Percentiles rank a stretch among this genome's conserved stretches.
Evolutionary conservation across 2,113 vertebrate species (phyloP).

Genomic region (Chaetodon auriga): DNA sequence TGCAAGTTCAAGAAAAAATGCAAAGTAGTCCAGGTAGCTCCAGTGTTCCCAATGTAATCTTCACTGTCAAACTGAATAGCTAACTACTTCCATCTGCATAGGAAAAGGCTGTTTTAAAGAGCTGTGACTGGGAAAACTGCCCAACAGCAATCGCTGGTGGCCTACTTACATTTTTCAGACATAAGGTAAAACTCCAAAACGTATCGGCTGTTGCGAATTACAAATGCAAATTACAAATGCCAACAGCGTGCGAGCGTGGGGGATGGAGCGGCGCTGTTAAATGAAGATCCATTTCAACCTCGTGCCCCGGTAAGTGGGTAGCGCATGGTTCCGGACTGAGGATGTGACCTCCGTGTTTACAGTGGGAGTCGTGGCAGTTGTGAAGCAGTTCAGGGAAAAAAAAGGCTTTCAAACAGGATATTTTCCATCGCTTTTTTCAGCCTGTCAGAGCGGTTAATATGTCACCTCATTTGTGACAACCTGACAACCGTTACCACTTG

Average conservation of each 20-base stretch:
- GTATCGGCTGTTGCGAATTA: too few species aligned
- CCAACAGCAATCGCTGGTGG: too few species aligned
- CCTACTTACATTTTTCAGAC: neutral
- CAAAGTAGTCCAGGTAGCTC: too few species aligned
- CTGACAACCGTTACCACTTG: slow-evolving; percentile 29
- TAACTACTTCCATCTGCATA: neutral
- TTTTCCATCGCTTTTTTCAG: slow-evolving; percentile 29
- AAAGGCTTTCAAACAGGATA: neutral
- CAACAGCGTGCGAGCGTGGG: too few species aligned
- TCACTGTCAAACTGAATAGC: neutral
- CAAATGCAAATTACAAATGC: too few species aligned
- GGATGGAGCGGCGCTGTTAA: neutral
- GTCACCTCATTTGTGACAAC: slow-evolving; percentile 40
- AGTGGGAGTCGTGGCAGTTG: neutral
- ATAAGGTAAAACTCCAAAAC: neutral
- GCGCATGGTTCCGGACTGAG: neutral
- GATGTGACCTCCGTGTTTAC: neutral
- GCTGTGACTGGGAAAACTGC: neutral
- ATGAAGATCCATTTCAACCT: neutral
- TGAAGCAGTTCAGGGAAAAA: neutral
- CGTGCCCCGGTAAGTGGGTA: neutral
- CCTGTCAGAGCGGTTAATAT: neutral
- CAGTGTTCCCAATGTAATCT: neutral
- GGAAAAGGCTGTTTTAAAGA: too few species aligned
- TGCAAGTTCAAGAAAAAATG: neutral